Evolutionary conservation across 1,140 invertebrate genomes (phyloP), one percentile per base, ranked within the genome.

Genomic region (Reticulitermes speratus): DNA sequence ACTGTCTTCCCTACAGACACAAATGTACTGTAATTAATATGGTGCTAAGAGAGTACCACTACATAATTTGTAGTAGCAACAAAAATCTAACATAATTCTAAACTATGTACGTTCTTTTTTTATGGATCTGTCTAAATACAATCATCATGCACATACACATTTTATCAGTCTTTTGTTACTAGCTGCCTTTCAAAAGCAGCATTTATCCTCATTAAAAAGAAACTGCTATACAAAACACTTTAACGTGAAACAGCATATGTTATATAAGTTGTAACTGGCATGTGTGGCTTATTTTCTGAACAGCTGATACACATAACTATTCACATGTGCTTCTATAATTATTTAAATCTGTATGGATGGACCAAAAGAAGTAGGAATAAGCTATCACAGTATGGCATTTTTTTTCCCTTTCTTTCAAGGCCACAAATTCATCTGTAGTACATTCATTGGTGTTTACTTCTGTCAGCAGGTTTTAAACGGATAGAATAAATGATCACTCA

Each of bases 311-410:
- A 75, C 14, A 12, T 2, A 75, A 11, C 25, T 75, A 75, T 30
- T 75, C 65, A 75, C 25, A 30, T 75, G 14, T 59, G 7, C 21
- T 59, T 30, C 1, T 25, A 30, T 25, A n/a, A 30, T 75, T 30
- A 11, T 75, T n/a, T 30, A 30, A 75, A 75, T 11, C 3, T 75
- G n/a, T 16, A 75, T 30, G n/a, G 65, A 30, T 75, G 65, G 65
- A 75, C 65, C 65, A 75, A 75, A 75, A 21, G 8, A 75, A 75
- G 25, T 75, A 75, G 65, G 65, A 75, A 75, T 75, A 75, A 30
- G 65, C n/a, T 75, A 75, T 75, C 65, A 75, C 65, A 75, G 65
- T n/a, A 75, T n/a, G 14, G n/a, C n/a, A 30, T 75, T 75, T 75
- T 75, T 75, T 25, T 25, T 69, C n/a, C 65, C 65, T 8, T n/a